Percentiles rank a stretch among this genome's conserved stretches.
Conservation (phyloP, 1,140 invertebrate genomes). For the Camponotus pennsylvanicus region DNA sequence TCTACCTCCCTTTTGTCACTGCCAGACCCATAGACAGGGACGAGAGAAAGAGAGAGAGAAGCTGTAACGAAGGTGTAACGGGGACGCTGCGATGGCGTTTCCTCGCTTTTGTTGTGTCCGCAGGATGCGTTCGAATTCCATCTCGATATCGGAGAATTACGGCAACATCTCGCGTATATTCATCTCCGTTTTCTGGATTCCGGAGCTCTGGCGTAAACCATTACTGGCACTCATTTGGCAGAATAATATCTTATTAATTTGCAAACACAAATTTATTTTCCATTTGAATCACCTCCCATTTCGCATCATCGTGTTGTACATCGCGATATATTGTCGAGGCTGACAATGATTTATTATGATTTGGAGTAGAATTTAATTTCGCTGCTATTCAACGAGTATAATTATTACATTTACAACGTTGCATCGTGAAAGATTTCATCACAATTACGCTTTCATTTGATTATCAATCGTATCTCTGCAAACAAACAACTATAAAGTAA, state of each 20-base stretch:
- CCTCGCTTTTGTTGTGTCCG: slow-evolving; percentile 43
- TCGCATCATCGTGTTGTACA: not conserved
- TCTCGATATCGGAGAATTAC: slow-evolving; percentile 35
- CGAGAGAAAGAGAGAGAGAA: not conserved
- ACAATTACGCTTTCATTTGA: slow-evolving; percentile 24
- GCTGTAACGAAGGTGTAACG: slow-evolving; percentile 27
- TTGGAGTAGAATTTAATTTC: slow-evolving; percentile 23
- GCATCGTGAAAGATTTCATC: not conserved
- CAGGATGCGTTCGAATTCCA: slow-evolving; percentile 36
- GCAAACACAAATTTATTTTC: slow-evolving; percentile 16
- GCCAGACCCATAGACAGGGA: slow-evolving; percentile 16
- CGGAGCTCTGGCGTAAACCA: not conserved
- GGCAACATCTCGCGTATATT: slow-evolving; percentile 38
- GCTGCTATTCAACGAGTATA: not conserved
- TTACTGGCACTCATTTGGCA: not conserved
- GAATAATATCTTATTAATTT: slow-evolving; percentile 50
- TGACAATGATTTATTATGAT: slow-evolving; percentile 26
- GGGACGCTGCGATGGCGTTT: slow-evolving; percentile 22
- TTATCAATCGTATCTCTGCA: slow-evolving; percentile 34
- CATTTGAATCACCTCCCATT: slow-evolving; percentile 7
- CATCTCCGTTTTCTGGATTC: slow-evolving; percentile 4
- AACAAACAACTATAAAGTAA: slow-evolving; percentile 39
- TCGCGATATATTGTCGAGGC: not conserved
- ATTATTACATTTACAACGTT: slow-evolving; percentile 5
- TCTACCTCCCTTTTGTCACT: slow-evolving; percentile 56